Percentiles rank a stretch among this genome's conserved stretches.
Conservation (phyloP, 2,113 vertebrate species). For the Helogale parvula region DNA sequence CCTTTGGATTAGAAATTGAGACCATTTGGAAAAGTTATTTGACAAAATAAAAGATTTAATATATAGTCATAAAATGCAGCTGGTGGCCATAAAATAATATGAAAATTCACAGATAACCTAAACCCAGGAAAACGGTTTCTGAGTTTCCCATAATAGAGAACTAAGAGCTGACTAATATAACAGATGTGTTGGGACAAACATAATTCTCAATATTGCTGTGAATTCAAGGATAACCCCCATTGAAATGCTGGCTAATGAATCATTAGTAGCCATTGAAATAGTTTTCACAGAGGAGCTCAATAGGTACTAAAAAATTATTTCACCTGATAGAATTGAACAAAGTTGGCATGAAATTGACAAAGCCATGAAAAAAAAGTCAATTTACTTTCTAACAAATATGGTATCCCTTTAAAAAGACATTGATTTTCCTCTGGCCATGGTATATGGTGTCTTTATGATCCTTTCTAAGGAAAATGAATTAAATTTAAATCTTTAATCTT, state of each 20-base stretch:
- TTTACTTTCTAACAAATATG: conserved; percentile 46
- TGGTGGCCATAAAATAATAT: conserved; percentile 62
- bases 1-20: conserved; percentile 41
- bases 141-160: conserved; percentile 34
- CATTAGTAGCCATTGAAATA: neutral
- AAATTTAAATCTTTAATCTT: conserved; percentile 23
- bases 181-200: conserved; percentile 53
- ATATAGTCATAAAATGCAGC: conserved; percentile 67
- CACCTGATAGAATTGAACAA: conserved; percentile 48
- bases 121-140: conserved; percentile 43
- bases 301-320: conserved; percentile 43
- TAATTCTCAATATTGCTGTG: neutral
- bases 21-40: conserved; percentile 62
- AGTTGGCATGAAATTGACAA: conserved; percentile 52
- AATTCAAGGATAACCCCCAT: conserved; percentile 13
- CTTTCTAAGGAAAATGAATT: conserved; percentile 47
- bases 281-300: conserved; percentile 19
- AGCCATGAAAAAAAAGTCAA: conserved; percentile 39
- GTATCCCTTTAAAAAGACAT: conserved; percentile 27
- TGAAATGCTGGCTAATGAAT: neutral
- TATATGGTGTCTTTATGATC: neutral
- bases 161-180: conserved; percentile 39
- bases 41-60: conserved; percentile 64
- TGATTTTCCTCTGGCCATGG: neutral
- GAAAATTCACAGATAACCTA: conserved; percentile 70